These are phyloP conservation scores for Drosophila repletoides DNA, from an alignment of 1,140 invertebrate species.

Conservation along the genomic window DNA sequence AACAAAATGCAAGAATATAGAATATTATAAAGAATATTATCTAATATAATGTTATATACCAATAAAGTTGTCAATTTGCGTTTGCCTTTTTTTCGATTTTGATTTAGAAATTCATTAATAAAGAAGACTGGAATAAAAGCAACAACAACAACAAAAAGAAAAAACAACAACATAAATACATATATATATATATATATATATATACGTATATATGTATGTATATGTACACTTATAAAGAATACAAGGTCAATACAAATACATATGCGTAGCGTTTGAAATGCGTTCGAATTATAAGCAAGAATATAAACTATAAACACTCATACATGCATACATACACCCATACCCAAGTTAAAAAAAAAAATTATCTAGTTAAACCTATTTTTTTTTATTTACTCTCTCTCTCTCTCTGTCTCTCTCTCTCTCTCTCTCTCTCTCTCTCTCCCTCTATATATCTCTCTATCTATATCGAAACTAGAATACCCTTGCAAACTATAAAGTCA, in stretches of 20 bases:
- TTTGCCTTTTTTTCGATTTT: constrained; percentile 47
- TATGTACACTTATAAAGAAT: background rate
- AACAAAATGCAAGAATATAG: constrained; percentile 13
- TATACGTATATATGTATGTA: background rate
- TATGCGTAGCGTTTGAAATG: constrained; percentile 31
- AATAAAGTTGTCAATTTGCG: constrained; percentile 50
- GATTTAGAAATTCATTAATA: constrained; percentile 61
- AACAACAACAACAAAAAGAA: constrained; percentile 43
- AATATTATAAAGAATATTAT: constrained; percentile 13
- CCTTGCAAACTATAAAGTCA: no score
- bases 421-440: no score
- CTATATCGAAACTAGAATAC: no score
- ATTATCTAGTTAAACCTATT: background rate
- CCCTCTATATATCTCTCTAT: no score
- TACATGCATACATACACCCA: background rate
- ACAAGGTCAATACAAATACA: constrained; percentile 33
- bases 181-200: constrained; percentile 14
- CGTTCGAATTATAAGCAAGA: constrained; percentile 26
- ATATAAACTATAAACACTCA: constrained; percentile 8
- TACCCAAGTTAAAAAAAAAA: background rate
- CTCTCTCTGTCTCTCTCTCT: no score
- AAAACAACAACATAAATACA: constrained; percentile 16
- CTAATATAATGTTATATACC: constrained; percentile 26
- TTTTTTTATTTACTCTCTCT: no score
- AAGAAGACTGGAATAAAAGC: constrained; percentile 69